Conservation (phyloP, 2,113 vertebrate genomes). For the Cyanistes caeruleus region DNA sequence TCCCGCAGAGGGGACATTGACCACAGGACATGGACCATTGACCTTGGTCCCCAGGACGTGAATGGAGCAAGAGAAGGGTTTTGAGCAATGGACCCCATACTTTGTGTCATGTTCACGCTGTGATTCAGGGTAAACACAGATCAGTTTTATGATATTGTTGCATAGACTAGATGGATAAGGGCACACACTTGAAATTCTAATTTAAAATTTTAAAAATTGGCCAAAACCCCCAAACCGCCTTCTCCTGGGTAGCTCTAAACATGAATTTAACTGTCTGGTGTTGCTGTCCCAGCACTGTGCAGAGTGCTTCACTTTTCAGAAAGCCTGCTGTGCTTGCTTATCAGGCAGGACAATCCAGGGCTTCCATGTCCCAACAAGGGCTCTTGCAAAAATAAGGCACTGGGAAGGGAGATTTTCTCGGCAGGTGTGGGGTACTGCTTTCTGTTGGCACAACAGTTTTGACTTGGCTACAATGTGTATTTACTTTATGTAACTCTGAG, state of each 20-base stretch:
- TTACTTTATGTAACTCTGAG: background rate
- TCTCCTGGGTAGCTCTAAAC: background rate
- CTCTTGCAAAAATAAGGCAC: background rate
- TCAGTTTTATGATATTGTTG: background rate
- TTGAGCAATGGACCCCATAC: accelerated
- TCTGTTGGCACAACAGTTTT: background rate
- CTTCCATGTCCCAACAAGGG: background rate
- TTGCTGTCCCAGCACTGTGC: background rate
- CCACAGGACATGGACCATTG: background rate
- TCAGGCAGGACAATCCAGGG: background rate
- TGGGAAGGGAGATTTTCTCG: conserved; percentile 2
- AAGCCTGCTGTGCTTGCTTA: background rate
- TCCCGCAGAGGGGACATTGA: background rate
- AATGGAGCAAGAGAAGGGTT: background rate
- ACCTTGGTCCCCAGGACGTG: background rate
- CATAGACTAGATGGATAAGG: background rate
- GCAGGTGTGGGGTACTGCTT: conserved; percentile 27
- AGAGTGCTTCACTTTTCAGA: background rate
- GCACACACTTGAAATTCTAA: background rate
- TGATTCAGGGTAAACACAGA: background rate
- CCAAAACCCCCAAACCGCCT: accelerated
- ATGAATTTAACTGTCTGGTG: background rate
- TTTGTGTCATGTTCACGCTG: background rate
- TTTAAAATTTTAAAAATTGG: background rate
- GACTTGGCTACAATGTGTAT: background rate